phyloP scores from a whole-genome alignment of 2,888 invertebrate species.

The Colostygia pectinataria region DNA sequence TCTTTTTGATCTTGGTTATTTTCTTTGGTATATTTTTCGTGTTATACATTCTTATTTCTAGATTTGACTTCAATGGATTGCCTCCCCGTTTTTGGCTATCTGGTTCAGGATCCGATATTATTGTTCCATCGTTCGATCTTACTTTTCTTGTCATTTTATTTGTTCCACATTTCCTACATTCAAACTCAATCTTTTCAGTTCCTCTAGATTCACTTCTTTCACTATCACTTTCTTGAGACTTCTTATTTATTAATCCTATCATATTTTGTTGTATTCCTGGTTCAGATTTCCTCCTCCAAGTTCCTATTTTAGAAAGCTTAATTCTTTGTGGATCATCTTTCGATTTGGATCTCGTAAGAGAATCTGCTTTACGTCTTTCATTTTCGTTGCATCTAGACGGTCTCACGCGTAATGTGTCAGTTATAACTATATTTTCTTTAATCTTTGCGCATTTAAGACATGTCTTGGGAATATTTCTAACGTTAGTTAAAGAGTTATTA shows the following conservation, averaged over 20 bases:
- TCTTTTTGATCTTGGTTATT: constrained; percentile 87
- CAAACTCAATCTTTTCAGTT: constrained; percentile 73
- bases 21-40: constrained; percentile 87
- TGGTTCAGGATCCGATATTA: constrained; percentile 66
- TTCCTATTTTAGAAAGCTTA: constrained; percentile 81
- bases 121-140: constrained; percentile 53
- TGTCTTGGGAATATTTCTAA: constrained; percentile 68
- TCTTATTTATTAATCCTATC: constrained; percentile 56
- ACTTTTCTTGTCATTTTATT: constrained; percentile 68
- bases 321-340: constrained; percentile 78
- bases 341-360: constrained; percentile 70
- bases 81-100: constrained; percentile 53
- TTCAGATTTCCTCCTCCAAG: constrained; percentile 88
- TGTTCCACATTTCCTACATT: constrained; percentile 74
- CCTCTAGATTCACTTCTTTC: constrained; percentile 63
- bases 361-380: constrained; percentile 68
- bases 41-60: constrained; percentile 85
- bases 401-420: constrained; percentile 59
- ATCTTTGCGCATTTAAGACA: constrained; percentile 78
- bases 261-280: constrained; percentile 83
- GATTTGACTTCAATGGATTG: constrained; percentile 54
- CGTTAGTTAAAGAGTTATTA: constrained; percentile 59
- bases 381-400: constrained; percentile 65
- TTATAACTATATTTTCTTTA: constrained; percentile 75
- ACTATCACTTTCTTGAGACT: constrained; percentile 64